Conservation (phyloP, 2,113 vertebrate species). For the Cichladusa arquata region DNA sequence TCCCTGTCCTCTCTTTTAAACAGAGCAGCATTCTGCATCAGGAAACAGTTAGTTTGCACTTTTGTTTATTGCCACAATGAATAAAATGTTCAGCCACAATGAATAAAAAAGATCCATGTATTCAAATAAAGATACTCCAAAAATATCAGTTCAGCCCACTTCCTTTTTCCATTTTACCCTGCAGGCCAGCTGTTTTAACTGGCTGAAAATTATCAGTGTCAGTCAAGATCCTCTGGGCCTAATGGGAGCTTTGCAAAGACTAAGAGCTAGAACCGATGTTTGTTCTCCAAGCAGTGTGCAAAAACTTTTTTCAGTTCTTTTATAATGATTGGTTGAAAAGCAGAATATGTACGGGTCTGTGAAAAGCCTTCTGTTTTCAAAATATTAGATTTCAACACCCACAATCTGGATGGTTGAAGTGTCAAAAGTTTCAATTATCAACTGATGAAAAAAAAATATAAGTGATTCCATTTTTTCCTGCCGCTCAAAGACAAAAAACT, state of each 20-base stretch:
- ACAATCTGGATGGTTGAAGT: neutral
- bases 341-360: neutral
- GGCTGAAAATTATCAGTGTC: neutral
- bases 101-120: neutral
- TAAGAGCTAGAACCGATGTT: neutral
- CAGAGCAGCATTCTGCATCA: neutral
- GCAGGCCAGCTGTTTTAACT: neutral
- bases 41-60: neutral
- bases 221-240: neutral
- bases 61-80: neutral
- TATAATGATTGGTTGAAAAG: neutral
- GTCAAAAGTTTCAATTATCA: neutral
- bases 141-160: neutral
- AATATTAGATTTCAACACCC: neutral
- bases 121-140: neutral
- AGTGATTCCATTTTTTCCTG: neutral
- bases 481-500: neutral
- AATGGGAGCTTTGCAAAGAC: neutral
- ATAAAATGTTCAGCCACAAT: neutral
- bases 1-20: neutral
- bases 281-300: neutral
- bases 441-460: neutral
- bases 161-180: neutral
- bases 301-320: neutral
- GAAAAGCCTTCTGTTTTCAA: neutral